Base-by-base conservation (phyloP, 1,140 invertebrate genomes). In the Globodera rostochiensis region DNA sequence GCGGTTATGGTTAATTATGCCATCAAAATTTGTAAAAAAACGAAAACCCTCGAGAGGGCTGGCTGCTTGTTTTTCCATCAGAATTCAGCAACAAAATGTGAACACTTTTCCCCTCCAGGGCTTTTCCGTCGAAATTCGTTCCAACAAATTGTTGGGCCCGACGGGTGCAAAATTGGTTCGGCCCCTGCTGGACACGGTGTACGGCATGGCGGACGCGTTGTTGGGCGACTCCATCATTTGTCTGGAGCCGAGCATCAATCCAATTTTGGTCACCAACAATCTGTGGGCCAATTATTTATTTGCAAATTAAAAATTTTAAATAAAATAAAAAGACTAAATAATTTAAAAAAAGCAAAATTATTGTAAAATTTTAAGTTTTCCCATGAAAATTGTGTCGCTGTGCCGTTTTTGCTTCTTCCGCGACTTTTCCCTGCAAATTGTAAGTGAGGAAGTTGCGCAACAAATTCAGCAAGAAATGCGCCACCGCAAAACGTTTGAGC, bases 381-480 rank as follows among this genome's bases (percentile, higher is more conserved):
- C 82, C 8, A 84, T 86, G 60, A 85, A 85, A 82, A 86, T 84
- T 83, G 87, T 82, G 60, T 85, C 84, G 45, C 77, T 83, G 25
- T 86, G 86, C 66, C 86, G 83, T 25, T 87, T 71, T 67, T 75
- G 79, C 19, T 83, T 86, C 45, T 86, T 86, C 50, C 74, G 76
- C 64, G 73, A 85, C 19, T 86, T 87, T 80, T 82, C 76, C 21
- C 36, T 86, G n/a, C 85, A 86, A 86, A 87, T 89, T 67, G 87
- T 89, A n/a, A 83, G 82, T 4, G 88, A 89, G 79, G 88, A 89
- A 81, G 84, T 88, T 13, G 88, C 88, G 13, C 85, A 86, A 79
- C 88, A 90, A 74, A 90, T 89, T 75, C 88, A 88, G 82, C 79
- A 85, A n/a, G 88, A 89, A 82, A 89, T 89, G 84, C 75, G 82